Percentiles rank a stretch among this genome's conserved stretches.
Conservation (phyloP, 2,888 invertebrate genomes). For the Watsonalla cultraria region DNA sequence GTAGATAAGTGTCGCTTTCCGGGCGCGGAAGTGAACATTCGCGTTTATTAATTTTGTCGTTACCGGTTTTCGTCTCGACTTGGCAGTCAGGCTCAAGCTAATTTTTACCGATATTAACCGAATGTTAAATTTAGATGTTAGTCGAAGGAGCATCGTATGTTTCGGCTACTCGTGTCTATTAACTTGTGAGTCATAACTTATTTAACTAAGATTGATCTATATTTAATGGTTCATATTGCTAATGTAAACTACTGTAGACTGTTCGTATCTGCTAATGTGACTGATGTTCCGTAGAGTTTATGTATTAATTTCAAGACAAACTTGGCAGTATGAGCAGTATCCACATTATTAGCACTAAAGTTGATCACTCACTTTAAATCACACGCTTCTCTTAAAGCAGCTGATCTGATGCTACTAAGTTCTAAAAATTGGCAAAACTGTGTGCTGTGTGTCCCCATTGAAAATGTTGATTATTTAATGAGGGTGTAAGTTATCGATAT, state of each 20-base stretch:
- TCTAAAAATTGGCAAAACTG: no score
- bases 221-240: constrained; percentile 1
- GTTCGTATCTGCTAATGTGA: not conserved
- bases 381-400: no score
- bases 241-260: not conserved
- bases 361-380: no score
- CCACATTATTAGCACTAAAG: no score
- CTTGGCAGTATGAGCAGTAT: no score
- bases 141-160: constrained; percentile 9
- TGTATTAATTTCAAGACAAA: no score
- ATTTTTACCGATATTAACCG: constrained; percentile 34
- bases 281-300: not conserved
- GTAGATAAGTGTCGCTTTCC: constrained; percentile 62
- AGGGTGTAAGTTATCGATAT: no score
- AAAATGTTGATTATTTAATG: no score
- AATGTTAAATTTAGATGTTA: constrained; percentile 17
- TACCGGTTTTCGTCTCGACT: constrained; percentile 38
- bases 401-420: no score
- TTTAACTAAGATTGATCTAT: not conserved
- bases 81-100: constrained; percentile 23
- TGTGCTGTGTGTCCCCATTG: no score
- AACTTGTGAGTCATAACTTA: not conserved
- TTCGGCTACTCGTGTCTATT: constrained; percentile 8
- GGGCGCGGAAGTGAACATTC: constrained; percentile 54
- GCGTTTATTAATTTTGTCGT: constrained; percentile 60